phyloP scores from a whole-genome alignment of 2,888 invertebrate genomes.

The Holacanthella duospinosa region DNA sequence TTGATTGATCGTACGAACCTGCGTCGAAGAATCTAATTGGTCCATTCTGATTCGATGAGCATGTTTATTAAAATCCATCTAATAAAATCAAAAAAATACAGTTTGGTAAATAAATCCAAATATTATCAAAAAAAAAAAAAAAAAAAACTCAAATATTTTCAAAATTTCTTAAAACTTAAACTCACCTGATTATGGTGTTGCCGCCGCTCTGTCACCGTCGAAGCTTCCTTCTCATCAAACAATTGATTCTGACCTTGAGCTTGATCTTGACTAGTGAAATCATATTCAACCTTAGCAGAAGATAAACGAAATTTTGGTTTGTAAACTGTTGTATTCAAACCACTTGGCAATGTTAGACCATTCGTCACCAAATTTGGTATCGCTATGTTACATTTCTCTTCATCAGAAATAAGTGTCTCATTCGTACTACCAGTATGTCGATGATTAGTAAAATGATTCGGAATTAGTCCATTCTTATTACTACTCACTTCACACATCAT shows the following conservation, averaged over 20 bases:
- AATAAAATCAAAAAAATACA: too few relatives aligned
- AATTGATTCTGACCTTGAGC: slow-evolving; percentile 2
- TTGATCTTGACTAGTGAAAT: background rate
- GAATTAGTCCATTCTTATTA: background rate
- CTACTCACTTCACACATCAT: background rate
- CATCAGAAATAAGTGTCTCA: background rate
- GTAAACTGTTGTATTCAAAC: slow-evolving; percentile 21
- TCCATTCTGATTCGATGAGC: too few relatives aligned
- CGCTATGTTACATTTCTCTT: background rate
- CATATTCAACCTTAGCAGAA: slow-evolving; percentile 13
- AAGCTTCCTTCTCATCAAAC: too few relatives aligned
- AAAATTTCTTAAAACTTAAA: too few relatives aligned
- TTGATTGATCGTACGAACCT: background rate
- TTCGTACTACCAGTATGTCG: background rate
- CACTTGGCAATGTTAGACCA: background rate
- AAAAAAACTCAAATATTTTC: too few relatives aligned
- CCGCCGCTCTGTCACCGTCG: too few relatives aligned
- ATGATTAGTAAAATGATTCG: background rate
- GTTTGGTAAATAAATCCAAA: too few relatives aligned
- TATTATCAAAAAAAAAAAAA: too few relatives aligned
- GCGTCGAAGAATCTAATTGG: too few relatives aligned
- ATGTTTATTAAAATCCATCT: too few relatives aligned
- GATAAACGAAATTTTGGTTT: slow-evolving; percentile 35
- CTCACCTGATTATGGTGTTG: too few relatives aligned
- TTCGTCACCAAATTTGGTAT: background rate